A percentile compares a stretch with the other conserved stretches of the same genome.
Conservation (phyloP, 2,888 invertebrate species). For the Drosophila anomelani region DNA sequence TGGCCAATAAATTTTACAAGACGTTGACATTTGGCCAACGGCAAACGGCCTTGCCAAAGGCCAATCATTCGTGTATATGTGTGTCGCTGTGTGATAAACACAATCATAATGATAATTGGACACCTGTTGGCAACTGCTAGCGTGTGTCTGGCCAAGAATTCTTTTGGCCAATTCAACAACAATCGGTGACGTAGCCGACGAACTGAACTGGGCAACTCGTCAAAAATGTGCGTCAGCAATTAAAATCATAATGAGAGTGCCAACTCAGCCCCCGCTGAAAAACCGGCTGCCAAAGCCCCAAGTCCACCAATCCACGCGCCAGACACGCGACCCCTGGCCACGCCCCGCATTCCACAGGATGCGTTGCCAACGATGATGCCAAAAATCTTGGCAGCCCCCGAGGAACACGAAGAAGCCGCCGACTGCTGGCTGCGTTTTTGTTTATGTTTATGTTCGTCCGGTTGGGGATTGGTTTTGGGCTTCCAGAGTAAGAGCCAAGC, state of each 20-base stretch:
- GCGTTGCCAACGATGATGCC: conserved; percentile 58
- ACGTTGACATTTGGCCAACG: conserved; percentile 70
- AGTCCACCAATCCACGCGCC: conserved; percentile 38
- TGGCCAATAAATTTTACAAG: conserved; percentile 80
- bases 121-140: conserved; percentile 72
- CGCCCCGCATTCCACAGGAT: conserved; percentile 46
- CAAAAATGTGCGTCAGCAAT: conserved; percentile 83
- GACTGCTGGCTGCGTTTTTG: conserved; percentile 42
- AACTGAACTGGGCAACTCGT: conserved; percentile 81
- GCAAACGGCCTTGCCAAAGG: conserved; percentile 48
- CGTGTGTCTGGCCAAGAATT: conserved; percentile 65
- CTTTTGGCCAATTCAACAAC: conserved; percentile 75
- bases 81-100: conserved; percentile 40
- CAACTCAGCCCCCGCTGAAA: conserved; percentile 52
- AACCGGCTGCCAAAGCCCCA: conserved; percentile 34
- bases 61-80: conserved; percentile 64
- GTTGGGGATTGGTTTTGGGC: conserved; percentile 12
- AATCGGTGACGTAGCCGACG: conserved; percentile 70
- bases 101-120: conserved; percentile 69
- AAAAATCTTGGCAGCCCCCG: conserved; percentile 46
- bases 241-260: conserved; percentile 78
- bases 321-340: conserved; percentile 33
- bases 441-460: conserved; percentile 59
- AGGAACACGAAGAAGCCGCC: conserved; percentile 22
- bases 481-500: conserved; percentile 21